Evolutionary conservation across 2,113 vertebrate species (phyloP), one percentile per base, ranked within the genome.

Genomic region (Gallinago paraguaiae): DNA sequence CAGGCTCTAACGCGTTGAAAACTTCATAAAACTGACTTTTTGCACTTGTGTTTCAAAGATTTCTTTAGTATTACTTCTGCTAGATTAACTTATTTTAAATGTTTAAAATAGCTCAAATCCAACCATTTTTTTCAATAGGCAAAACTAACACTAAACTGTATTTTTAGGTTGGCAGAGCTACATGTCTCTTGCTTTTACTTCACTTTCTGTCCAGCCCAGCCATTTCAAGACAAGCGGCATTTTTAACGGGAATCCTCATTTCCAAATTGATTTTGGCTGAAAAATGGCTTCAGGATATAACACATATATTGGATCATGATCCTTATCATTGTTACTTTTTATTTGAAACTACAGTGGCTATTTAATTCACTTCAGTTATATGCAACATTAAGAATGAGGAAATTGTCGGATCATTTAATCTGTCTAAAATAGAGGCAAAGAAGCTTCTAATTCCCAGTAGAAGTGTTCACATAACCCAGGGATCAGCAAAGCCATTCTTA

Each of bases 361-460:
- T 91, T 92, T 93, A 95, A 95, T 94, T 92, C 85, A 88, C 51
- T 93, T 93, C 65, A 91, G 92, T 95, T 96, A 89, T 20, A 90
- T 13, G 82, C 88, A 94, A 93, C 80, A 82, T 94, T 86, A 93
- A 94, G 80, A 94, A 82, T 13, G 53, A 94, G 72, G 56, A 93
- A 88, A 94, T 4, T 71, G 72, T 64, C 0, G 3, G 93, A 87
- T 59, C 90, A 92, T 92, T 96, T 95, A 86, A 95, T 94, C 61
- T 95, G 46, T 78, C 22, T 90, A 75, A 92, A 95, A 93, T 92
- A 93, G 82, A 93, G 43, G 64, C 68, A 90, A 93, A 94, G 81
- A 37, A 90, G 76, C 72, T 90, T 93, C 45, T 78, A 88, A 93
- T 86, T 94, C 80, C 82, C 93, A 84, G 72, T 33, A 68, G 77